A percentile compares a stretch with the other conserved stretches of the same genome.
phyloP scores from a whole-genome alignment of 1,140 invertebrate genomes.

The Streblospio benedicti region DNA sequence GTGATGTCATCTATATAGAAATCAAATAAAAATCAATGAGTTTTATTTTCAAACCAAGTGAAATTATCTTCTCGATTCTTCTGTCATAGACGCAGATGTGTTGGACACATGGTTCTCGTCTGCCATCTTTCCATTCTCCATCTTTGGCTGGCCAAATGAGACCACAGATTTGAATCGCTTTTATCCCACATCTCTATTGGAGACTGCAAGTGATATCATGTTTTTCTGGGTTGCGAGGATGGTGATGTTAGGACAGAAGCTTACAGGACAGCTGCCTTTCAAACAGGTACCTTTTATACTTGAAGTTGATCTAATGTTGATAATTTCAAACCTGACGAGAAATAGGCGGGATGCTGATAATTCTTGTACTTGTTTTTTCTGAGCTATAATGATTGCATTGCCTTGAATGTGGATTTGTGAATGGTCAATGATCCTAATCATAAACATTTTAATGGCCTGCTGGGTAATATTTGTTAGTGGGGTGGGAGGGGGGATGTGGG shows the following conservation, averaged over 20 bases:
- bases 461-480: too few species aligned
- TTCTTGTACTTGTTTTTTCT: too few species aligned
- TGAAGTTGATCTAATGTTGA: too few species aligned
- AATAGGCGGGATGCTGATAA: too few species aligned
- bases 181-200: conserved; percentile 85
- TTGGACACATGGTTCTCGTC: conserved; percentile 99
- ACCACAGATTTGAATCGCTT: conserved; percentile 56
- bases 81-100: conserved; percentile 77
- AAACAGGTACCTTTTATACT: conserved; percentile 47
- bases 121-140: conserved; percentile 89
- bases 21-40: too few species aligned
- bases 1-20: too few species aligned
- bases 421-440: too few species aligned
- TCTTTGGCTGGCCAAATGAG: conserved; percentile 92
- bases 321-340: too few species aligned
- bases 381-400: too few species aligned
- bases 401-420: too few species aligned
- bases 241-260: conserved; percentile 90
- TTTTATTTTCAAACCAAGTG: background rate
- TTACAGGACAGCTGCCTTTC: conserved; percentile 87
- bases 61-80: conserved; percentile 31
- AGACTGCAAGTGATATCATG: conserved; percentile 97
- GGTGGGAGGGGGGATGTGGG: too few species aligned
- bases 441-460: too few species aligned
- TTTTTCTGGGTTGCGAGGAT: conserved; percentile 99